phyloP scores from a whole-genome alignment of 2,113 vertebrate species.

The Bagarius yarrelli region DNA sequence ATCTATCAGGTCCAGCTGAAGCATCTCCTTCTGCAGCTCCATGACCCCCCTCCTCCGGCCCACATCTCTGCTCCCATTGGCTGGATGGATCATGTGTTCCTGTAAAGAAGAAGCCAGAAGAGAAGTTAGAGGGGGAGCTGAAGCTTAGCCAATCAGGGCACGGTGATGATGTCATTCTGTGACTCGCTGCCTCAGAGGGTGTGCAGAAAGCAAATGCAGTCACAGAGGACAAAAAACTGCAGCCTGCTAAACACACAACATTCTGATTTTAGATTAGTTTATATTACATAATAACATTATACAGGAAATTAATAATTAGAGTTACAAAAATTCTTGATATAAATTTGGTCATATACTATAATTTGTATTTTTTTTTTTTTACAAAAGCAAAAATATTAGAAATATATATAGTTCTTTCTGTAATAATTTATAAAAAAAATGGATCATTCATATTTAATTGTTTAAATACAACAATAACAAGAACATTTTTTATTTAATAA shows the following conservation, averaged over 20 bases:
- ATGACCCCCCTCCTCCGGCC: constrained; percentile 69
- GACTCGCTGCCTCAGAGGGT: constrained; percentile 37
- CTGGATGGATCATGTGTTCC: constrained; percentile 76
- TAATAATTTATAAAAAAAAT: no score
- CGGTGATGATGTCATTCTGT: constrained; percentile 52
- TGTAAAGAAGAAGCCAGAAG: constrained; percentile 63
- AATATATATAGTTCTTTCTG: no score
- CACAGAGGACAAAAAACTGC: constrained; percentile 52
- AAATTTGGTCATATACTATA: background rate
- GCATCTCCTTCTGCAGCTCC: constrained; percentile 82
- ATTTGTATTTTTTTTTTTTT: no score
- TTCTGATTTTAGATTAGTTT: background rate
- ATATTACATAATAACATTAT: background rate
- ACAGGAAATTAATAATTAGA: background rate
- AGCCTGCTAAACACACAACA: constrained; percentile 11
- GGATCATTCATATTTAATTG: no score
- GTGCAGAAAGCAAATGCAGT: constrained; percentile 52
- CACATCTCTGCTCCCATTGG: constrained; percentile 68
- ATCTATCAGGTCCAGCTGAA: constrained; percentile 86
- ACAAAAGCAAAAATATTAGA: no score
- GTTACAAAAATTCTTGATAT: background rate
- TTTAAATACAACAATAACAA: no score
- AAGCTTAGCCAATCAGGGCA: constrained; percentile 45
- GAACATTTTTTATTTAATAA: no score
- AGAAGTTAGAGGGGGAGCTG: constrained; percentile 44